Base-by-base conservation (phyloP, 2,113 vertebrate genomes). In the Tychaedon coryphoeus region DNA sequence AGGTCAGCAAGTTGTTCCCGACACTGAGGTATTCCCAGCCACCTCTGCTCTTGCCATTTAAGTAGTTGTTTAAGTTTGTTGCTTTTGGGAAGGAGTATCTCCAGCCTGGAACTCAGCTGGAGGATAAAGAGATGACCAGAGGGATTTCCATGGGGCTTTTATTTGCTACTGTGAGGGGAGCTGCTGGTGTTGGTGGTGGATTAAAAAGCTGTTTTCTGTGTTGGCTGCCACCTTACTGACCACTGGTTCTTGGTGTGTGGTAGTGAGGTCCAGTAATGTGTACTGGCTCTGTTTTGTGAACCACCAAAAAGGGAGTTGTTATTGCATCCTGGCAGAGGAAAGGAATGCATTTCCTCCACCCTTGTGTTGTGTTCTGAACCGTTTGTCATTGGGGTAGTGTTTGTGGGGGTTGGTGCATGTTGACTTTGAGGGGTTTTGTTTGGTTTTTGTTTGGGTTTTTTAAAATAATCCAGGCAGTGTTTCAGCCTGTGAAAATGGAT, bases 401-500 rank as follows among this genome's bases (percentile, higher is more conserved):
- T 87, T 95, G 77, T 75, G 48, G 88, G 54, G 31, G 66, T 84
- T 58, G 60, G 33, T 62, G 40, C 24, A 34, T 20, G 22, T 69
- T 48, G n/a, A 15, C 6, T 61, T 81, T 43, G 3, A 40, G 34
- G 53, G 6, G 36, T n/a, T n/a, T 69, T 24, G 40, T 61, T 53
- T 77, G 45, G 24, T 36, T 61, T 29, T 81, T 90, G 23, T 81
- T 81, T 65, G 48, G 28, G 9, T 23, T 72, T 36, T 36, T 73
- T 50, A 3, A 73, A 87, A 58, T 75, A 64, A 58, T 79, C 36
- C 23, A 56, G 48, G 58, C 50, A 89, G 40, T 33, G 58, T 97
- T 97, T 92, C 66, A 66, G 85, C 5, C 14, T 95, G 85, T 94
- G 83, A 96, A 88, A 97, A 56, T 57, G 38, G 42, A 3, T 43